Percentiles rank a stretch among this genome's conserved stretches.
Conservation (phyloP, 53 echinoderm and acorn worm genomes). For the Luidia sarsii region DNA sequence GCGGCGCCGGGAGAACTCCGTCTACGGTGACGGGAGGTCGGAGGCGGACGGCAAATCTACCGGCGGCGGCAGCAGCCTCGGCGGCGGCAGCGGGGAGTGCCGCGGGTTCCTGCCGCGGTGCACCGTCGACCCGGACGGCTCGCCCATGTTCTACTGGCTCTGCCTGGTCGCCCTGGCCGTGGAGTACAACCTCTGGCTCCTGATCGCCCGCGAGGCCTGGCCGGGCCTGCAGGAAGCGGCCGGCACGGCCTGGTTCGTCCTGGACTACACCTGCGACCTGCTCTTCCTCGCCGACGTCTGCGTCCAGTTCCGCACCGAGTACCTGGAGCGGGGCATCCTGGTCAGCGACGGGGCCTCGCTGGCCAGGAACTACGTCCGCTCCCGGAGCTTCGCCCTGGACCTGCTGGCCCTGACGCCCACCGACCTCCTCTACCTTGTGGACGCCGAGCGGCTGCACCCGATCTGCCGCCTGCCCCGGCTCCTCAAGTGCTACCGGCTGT, state of each 20-base stretch:
- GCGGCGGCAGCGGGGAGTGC: constrained; percentile 13
- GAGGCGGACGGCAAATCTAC: no score
- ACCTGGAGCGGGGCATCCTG: constrained; percentile 80
- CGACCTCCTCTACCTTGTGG: constrained; percentile 78
- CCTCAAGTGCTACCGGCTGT: constrained; percentile 68
- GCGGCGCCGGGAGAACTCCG: constrained; percentile 54
- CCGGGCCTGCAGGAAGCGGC: constrained; percentile 67
- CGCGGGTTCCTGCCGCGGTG: constrained; percentile 14
- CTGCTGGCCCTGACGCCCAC: constrained; percentile 71
- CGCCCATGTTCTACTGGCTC: constrained; percentile 86
- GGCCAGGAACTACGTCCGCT: constrained; percentile 62
- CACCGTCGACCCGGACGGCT: constrained; percentile 72
- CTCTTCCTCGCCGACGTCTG: constrained; percentile 80
- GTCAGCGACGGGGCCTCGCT: constrained; percentile 66
- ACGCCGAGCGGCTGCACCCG: constrained; percentile 10
- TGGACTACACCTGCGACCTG: constrained; percentile 88
- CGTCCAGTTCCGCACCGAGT: constrained; percentile 80
- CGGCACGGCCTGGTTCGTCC: constrained; percentile 70
- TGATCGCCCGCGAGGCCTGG: constrained; percentile 95
- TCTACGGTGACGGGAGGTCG: constrained; percentile 3
- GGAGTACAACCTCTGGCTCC: constrained; percentile 86
- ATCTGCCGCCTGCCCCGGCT: constrained; percentile 76
- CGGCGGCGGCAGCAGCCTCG: not conserved
- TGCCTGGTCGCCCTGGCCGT: constrained; percentile 64
- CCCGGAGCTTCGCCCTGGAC: constrained; percentile 63